Base-by-base conservation (phyloP, 1,140 invertebrate species). In the Littorina saxatilis region DNA sequence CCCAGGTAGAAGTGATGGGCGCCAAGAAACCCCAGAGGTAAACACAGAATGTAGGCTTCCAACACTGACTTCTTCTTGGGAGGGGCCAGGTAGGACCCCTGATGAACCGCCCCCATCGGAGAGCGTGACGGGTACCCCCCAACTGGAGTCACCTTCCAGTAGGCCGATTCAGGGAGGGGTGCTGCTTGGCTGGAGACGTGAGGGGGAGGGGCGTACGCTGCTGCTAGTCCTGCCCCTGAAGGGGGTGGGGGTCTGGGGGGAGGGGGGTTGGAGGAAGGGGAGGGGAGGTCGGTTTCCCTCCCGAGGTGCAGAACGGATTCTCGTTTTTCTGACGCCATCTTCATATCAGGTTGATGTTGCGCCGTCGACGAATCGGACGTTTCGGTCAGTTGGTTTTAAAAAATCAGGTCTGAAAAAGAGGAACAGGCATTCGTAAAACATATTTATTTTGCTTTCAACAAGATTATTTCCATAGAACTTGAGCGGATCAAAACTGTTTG, bases 1-100 rank as follows among this genome's bases (percentile, higher is more conserved):
- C 85, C 81, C 15, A 88, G 80, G 52, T 89, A 88, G 61, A 88
- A 88, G 63, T 88, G 83, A 66, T 89, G 87, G 0, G 83, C 86
- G 29, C 87, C 87, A 55, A 88, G 82, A 2, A 84, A 17, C 27
- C 86, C 87, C 20, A 89, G 70, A 0, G 80, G 80, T 17, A 88
- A 68, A 1, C 83, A 83, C 15, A 88, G 61, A 3, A 88, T 75
- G 61, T 88, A 87, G 0, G 86, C 80, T 15, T 84, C 80, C 43
- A 83, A 58, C 43, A 81, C 40, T 7, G 83, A 79, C 47, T 82
- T 82, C 29, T 55, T 40, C 29, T 61, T 40, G 5, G 72, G 58
- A 43, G 63, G 43, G 3, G 29, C n/a, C 2, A 72, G 0, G 11
- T 9, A 15, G n/a, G 40, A 2, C 1, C 13, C 39, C 17, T 32